Conservation (phyloP, 2,113 vertebrate genomes). For the Rissa tridactyla region DNA sequence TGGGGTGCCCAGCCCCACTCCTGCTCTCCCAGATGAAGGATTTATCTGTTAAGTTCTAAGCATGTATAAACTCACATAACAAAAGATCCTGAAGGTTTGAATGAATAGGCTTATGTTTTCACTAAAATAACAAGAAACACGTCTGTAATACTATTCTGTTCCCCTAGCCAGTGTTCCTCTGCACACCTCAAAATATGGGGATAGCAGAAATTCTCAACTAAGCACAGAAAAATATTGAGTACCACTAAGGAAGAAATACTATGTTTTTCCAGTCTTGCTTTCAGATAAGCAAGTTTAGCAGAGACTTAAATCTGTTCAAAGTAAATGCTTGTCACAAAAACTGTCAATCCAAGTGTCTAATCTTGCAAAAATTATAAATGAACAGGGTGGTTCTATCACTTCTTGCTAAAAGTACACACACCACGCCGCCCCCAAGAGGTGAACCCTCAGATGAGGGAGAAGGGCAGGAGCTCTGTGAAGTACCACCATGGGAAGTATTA, state of each 20-base stretch:
- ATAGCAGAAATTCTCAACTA: background rate
- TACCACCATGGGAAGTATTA: background rate
- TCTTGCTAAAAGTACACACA: background rate
- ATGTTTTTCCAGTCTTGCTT: background rate
- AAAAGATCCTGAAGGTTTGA: background rate
- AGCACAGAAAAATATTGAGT: background rate
- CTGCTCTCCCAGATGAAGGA: background rate
- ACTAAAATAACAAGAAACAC: background rate
- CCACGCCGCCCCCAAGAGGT: background rate
- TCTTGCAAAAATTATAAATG: background rate
- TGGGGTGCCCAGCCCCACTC: background rate
- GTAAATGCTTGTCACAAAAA: background rate
- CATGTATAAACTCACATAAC: background rate
- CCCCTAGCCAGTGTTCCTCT: background rate
- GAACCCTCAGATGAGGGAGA: background rate
- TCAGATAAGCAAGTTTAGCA: background rate
- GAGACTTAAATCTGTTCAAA: background rate
- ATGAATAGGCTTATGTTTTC: background rate
- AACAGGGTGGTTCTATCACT: background rate
- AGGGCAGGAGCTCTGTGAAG: background rate
- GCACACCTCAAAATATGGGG: background rate
- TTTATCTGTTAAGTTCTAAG: background rate
- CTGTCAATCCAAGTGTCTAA: background rate
- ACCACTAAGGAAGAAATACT: background rate
- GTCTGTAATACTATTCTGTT: background rate